Conservation (phyloP, 1,140 invertebrate species). For the Zophobas atratus region DNA sequence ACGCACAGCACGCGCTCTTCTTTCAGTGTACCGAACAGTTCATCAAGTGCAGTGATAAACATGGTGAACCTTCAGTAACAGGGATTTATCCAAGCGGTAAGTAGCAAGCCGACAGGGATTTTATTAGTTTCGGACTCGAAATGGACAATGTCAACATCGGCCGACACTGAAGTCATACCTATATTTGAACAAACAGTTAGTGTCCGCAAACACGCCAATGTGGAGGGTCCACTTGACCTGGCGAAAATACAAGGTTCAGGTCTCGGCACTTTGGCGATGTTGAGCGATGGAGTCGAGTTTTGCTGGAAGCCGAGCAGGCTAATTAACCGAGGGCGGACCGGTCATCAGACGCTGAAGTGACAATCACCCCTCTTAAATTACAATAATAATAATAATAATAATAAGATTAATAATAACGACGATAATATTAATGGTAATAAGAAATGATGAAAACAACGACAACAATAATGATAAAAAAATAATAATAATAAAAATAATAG, state of each 20-base stretch:
- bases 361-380: no score
- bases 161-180: slow-evolving; percentile 9
- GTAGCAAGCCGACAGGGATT: slow-evolving; percentile 3
- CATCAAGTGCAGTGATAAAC: slow-evolving; percentile 8
- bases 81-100: background rate
- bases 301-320: no score
- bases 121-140: background rate
- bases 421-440: no score
- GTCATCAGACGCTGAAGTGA: no score
- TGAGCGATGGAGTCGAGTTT: no score
- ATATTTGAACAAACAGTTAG: slow-evolving; percentile 3
- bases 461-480: no score
- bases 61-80: slow-evolving; percentile 1
- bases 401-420: no score
- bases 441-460: no score
- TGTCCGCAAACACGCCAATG: background rate
- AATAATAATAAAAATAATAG: background rate
- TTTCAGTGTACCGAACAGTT: background rate
- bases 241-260: no score
- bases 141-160: background rate
- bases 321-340: no score
- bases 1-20: slow-evolving; percentile 8
- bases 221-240: background rate
- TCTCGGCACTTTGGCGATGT: no score
- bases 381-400: no score